Percentiles rank a stretch among this genome's conserved stretches.
phyloP scores from a whole-genome alignment of 2,113 vertebrate genomes.

The Anolis sagrei region DNA sequence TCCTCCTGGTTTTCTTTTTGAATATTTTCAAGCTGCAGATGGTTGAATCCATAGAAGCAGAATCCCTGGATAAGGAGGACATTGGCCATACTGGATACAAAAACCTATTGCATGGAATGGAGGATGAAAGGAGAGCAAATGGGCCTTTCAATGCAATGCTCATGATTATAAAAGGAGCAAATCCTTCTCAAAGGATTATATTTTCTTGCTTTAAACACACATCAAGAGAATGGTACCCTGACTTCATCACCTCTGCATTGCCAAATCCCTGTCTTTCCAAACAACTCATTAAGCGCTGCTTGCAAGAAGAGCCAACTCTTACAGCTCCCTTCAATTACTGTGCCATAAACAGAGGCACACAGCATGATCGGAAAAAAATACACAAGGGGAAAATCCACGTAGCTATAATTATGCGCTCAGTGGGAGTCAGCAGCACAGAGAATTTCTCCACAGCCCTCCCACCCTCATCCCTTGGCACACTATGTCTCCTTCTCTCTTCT shows the following conservation, averaged over 20 bases:
- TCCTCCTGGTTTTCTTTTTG: too few species aligned
- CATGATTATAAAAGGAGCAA: background rate
- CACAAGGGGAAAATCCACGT: background rate
- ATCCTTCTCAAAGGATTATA: background rate
- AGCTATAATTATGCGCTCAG: background rate
- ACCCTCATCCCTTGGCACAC: too few species aligned
- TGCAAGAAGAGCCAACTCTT: conserved; percentile 3
- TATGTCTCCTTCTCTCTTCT: background rate
- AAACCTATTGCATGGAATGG: background rate
- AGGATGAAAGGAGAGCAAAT: background rate
- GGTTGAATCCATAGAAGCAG: too few species aligned
- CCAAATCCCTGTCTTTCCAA: background rate
- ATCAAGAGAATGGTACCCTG: background rate
- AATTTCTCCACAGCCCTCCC: background rate
- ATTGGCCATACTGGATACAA: background rate
- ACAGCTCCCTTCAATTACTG: conserved; percentile 7
- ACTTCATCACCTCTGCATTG: background rate
- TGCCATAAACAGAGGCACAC: conserved; percentile 3
- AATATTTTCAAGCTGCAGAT: too few species aligned
- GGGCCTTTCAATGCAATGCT: background rate
- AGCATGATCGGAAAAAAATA: background rate
- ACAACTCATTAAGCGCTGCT: background rate
- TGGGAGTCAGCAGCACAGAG: background rate
- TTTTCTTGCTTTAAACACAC: background rate
- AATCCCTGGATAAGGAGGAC: too few species aligned